Conservation (phyloP, 2,797 vertebrate genomes). For the Adrianichthys oophorus region DNA sequence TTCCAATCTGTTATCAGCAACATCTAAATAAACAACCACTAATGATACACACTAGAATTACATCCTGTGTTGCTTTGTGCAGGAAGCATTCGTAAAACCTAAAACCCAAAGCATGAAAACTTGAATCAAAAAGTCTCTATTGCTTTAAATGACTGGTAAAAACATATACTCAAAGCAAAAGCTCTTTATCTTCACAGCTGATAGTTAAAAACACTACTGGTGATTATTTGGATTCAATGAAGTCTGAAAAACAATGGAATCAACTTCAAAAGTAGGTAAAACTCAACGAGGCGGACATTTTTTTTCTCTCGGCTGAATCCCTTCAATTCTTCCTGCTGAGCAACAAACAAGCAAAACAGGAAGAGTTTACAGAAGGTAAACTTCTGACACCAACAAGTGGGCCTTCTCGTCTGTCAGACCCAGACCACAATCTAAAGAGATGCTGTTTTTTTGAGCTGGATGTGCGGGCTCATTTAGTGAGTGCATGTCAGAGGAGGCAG, state of each 20-base stretch:
- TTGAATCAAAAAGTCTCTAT: neutral
- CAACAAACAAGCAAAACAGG: slow-evolving; percentile 41
- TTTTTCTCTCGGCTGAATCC: slow-evolving; percentile 3
- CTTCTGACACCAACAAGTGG: slow-evolving; percentile 36
- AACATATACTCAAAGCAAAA: slow-evolving; percentile 16
- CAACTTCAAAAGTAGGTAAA: neutral
- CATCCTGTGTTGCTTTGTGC: slow-evolving; percentile 22
- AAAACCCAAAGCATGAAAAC: slow-evolving; percentile 22
- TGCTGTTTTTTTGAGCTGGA: slow-evolving; percentile 33
- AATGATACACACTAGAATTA: slow-evolving; percentile 26
- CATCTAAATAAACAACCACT: slow-evolving; percentile 10
- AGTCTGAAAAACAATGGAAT: slow-evolving; percentile 3
- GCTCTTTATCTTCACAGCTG: slow-evolving; percentile 6
- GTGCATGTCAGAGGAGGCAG: slow-evolving; percentile 24
- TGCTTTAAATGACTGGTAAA: slow-evolving; percentile 29
- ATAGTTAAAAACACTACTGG: slow-evolving; percentile 20
- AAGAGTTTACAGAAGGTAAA: slow-evolving; percentile 41
- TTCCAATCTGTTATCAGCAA: slow-evolving; percentile 10
- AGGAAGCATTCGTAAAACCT: slow-evolving; percentile 15
- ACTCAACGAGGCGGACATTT: neutral
- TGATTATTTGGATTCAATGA: slow-evolving; percentile 1
- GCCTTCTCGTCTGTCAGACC: slow-evolving; percentile 46
- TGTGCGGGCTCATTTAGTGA: slow-evolving; percentile 17
- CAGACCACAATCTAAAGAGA: slow-evolving; percentile 53
- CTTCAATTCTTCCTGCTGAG: slow-evolving; percentile 21